Evolutionary conservation across 2,888 invertebrate genomes (phyloP), one percentile per base, ranked within the genome.

Genomic region (Leucania comma): DNA sequence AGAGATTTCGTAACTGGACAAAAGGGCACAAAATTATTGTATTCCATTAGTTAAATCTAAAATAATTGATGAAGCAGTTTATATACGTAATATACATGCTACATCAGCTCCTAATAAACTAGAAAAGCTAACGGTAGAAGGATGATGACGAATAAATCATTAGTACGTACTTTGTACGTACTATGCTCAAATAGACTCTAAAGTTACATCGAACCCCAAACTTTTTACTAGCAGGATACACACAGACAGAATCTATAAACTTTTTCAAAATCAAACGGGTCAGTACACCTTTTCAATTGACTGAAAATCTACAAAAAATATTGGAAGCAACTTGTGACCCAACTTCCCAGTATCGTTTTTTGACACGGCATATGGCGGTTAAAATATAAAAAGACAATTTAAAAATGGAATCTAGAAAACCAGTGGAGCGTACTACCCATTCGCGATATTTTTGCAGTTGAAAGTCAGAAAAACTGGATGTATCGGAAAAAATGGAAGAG

Each of bases 321-420:
- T 20, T 38, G 22, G 24, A 12, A 29, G 53, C 48, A 70, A 67
- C 72, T 68, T 78, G 67, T 61, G 51, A 53, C 22, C 67, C 26
- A n/a, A 53, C 51, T 53, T 50, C 29, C 32, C n/a, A 35, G 66
- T 54, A 58, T 64, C 42, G 61, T 57, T 77, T 75, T 76, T 72
- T 54, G 68, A 78, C 68, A 78, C 53, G 29, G 57, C 73, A 60
- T 42, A 58, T 58, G 77, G 68, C 61, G 59, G 78, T 54, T 62
- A 46, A 68, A 67, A 78, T 62, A 62, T 61, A 77, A 67, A 75
- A 75, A 75, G 69, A 75, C 65, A 66, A 54, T 70, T 65, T 56
- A 29, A 58, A 78, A 78, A 50, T 78, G 20, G 65, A 65, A 78
- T 68, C 58, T 60, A 73, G 62, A 56, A 72, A 78, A 56, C 78